Evolutionary conservation across 2,888 invertebrate genomes (phyloP).

Genomic region (Helicoverpa assulta): DNA sequence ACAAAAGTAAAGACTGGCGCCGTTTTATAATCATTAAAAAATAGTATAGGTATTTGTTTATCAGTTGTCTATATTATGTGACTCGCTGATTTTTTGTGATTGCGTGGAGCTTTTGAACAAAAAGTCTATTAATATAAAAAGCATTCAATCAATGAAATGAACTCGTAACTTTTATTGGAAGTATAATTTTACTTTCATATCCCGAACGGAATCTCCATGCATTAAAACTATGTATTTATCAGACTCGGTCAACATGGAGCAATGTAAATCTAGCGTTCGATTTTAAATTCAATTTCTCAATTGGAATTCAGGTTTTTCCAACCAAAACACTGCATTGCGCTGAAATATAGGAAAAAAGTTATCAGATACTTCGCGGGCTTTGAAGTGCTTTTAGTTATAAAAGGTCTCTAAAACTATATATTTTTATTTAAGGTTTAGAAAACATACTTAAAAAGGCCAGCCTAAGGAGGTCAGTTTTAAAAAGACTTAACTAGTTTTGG

Average conservation of each 20-base stretch:
- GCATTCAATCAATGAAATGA: no score
- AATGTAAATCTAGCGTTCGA: not conserved
- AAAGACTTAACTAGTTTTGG: constrained; percentile 27
- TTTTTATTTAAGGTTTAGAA: not conserved
- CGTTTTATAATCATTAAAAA: no score
- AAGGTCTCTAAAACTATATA: not conserved
- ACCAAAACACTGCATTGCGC: not conserved
- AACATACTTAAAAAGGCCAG: not conserved
- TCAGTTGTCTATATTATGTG: no score
- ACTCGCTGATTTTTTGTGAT: no score
- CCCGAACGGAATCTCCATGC: not conserved
- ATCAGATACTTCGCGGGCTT: not conserved
- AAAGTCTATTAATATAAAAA: no score
- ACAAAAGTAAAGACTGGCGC: no score
- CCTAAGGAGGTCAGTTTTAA: not conserved
- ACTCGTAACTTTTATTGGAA: no score
- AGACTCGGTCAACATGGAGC: not conserved
- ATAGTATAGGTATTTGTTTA: no score
- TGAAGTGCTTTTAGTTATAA: not conserved
- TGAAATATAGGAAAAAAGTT: not conserved
- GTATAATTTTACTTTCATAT: no score
- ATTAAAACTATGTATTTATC: not conserved
- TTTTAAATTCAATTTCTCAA: not conserved
- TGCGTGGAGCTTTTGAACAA: no score
- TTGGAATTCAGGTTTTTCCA: not conserved